Evolutionary conservation across 2,113 vertebrate genomes (phyloP).

Genomic region (Promerops cafer): DNA sequence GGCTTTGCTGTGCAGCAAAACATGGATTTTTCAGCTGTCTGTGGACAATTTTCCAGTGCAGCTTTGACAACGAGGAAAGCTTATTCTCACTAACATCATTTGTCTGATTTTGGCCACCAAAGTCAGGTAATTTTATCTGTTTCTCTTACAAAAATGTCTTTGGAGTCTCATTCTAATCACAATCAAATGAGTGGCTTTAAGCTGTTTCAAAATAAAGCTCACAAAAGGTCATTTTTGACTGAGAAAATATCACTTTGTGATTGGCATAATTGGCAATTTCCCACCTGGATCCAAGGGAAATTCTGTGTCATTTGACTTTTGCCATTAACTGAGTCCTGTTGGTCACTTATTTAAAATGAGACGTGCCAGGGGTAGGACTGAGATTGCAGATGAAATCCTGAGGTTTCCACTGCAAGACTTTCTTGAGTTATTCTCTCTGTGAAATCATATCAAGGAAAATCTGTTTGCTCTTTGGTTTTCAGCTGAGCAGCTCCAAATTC

Average conservation of each 20-base stretch:
- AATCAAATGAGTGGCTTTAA: not conserved
- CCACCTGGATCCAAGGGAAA: not conserved
- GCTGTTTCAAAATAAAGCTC: not conserved
- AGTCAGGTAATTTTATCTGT: not conserved
- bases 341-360: not conserved
- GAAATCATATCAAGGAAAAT: not conserved
- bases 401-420: not conserved
- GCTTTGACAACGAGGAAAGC: not conserved
- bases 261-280: not conserved
- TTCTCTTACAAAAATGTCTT: not conserved
- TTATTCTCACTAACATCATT: not conserved
- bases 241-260: not conserved
- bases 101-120: not conserved
- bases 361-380: not conserved
- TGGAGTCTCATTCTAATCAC: not conserved
- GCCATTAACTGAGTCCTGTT: not conserved
- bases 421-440: not conserved
- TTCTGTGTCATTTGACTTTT: not conserved
- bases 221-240: not conserved
- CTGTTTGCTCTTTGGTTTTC: constrained; percentile 34
- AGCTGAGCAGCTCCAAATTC: constrained; percentile 68
- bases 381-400: not conserved
- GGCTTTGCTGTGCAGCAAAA: not conserved
- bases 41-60: not conserved
- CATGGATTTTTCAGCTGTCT: not conserved